phyloP scores from a whole-genome alignment of 2,888 invertebrate genomes.

The Macrostomum cliftonense region DNA sequence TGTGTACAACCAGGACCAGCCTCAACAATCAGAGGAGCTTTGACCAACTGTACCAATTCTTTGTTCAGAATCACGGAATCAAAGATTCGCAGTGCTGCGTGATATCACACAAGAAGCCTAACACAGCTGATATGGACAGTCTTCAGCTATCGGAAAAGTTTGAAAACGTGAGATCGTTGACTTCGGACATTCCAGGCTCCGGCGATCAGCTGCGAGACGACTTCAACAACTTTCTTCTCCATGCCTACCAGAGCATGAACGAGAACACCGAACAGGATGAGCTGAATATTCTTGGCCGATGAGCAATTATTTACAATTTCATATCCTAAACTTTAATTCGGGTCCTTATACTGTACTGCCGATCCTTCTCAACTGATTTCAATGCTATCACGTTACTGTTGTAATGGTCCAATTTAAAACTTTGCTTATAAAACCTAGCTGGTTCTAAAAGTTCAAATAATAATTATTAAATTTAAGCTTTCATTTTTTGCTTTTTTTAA shows the following conservation, averaged over 20 bases:
- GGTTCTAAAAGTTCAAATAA: too few relatives aligned
- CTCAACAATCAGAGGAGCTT: conserved; percentile 44
- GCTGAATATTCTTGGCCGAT: conserved; percentile 13
- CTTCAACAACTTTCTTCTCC: conserved; percentile 28
- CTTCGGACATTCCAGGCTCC: conserved; percentile 4
- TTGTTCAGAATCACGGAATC: conserved; percentile 49
- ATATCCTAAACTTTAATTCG: too few relatives aligned
- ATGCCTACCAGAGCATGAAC: conserved; percentile 25
- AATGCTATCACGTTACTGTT: too few relatives aligned
- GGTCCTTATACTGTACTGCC: too few relatives aligned
- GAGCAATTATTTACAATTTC: too few relatives aligned
- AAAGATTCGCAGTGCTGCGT: conserved; percentile 50
- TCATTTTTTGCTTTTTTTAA: too few relatives aligned
- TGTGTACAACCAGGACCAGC: conserved; percentile 46
- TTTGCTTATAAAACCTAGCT: too few relatives aligned
- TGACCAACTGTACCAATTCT: conserved; percentile 44
- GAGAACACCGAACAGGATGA: conserved; percentile 34
- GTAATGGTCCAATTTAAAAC: too few relatives aligned
- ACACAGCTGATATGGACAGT: conserved; percentile 13
- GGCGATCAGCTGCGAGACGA: conserved; percentile 19
- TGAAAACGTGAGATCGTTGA: conserved; percentile 7
- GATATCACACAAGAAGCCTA: conserved; percentile 40
- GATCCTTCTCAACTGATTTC: too few relatives aligned
- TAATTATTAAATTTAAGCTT: too few relatives aligned
- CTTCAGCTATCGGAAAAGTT: conserved; percentile 6